Evolutionary conservation across 37 sponge, comb jelly and placozoan genomes (phyloP).

Genomic region (Sycon ciliatum): DNA sequence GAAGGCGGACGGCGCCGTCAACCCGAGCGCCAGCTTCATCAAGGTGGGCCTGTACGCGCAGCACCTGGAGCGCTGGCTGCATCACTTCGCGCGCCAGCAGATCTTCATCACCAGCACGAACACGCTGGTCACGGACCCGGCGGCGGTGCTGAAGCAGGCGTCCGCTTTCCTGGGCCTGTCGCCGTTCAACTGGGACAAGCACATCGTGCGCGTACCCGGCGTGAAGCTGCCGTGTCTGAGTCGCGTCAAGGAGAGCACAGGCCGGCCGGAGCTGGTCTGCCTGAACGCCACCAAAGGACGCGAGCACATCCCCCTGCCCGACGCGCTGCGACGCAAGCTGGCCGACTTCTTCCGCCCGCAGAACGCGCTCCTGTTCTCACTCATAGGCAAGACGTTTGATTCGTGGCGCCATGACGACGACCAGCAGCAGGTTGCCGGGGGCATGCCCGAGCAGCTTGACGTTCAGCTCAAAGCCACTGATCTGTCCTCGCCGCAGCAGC

Average conservation of each 20-base stretch:
- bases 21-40: conserved; percentile 16
- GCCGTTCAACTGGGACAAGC: conserved; percentile 2
- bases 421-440: too few species aligned
- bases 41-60: conserved; percentile 51
- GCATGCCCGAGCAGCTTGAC: too few species aligned
- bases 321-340: not conserved
- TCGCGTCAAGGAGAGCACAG: too few species aligned
- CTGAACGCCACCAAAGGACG: not conserved
- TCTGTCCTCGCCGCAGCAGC: too few species aligned
- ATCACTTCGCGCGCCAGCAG: conserved; percentile 48
- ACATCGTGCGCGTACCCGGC: too few species aligned
- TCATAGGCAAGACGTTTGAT: not conserved
- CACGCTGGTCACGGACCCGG: conserved; percentile 44
- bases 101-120: conserved; percentile 69
- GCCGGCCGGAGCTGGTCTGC: not conserved
- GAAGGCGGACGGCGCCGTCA: conserved; percentile 8
- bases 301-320: not conserved
- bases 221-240: too few species aligned
- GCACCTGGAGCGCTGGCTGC: conserved; percentile 54
- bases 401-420: too few species aligned
- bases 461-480: too few species aligned
- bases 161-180: conserved; percentile 48
- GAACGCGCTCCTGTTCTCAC: not conserved
- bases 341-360: not conserved
- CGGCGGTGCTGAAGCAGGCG: conserved; percentile 34